Conservation (phyloP, 2,113 vertebrate genomes). For the Nansenia antarctica region DNA sequence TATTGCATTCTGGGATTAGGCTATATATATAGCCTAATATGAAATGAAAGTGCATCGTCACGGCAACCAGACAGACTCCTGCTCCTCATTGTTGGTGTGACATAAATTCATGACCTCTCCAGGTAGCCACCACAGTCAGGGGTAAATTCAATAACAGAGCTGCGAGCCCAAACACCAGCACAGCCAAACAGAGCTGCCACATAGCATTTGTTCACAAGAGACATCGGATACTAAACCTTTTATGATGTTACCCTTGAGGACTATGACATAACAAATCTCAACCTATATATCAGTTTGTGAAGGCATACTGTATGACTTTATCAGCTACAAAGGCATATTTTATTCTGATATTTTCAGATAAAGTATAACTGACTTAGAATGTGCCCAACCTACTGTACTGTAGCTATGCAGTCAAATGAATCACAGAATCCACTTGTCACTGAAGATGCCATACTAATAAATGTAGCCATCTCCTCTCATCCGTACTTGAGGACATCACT, state of each 20-base stretch:
- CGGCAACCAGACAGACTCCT: conserved; percentile 43
- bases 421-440: conserved; percentile 22
- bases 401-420: too few species aligned
- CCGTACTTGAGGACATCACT: too few species aligned
- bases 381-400: too few species aligned
- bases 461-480: too few species aligned
- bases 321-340: too few species aligned
- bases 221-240: conserved; percentile 30
- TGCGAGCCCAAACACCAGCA: conserved; percentile 41
- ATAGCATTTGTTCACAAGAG: conserved; percentile 52
- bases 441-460: neutral
- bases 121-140: conserved; percentile 50
- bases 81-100: conserved; percentile 47
- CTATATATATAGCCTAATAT: conserved; percentile 50
- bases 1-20: conserved; percentile 72
- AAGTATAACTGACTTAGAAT: too few species aligned
- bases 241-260: neutral
- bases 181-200: conserved; percentile 35
- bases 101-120: conserved; percentile 46
- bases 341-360: too few species aligned
- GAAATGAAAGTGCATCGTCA: conserved; percentile 72
- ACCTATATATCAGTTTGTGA: conserved; percentile 16
- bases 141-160: conserved; percentile 45
- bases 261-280: too few species aligned
- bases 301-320: too few species aligned